phyloP scores from a whole-genome alignment of 2,113 vertebrate genomes.

The Corythornis cristatus region DNA sequence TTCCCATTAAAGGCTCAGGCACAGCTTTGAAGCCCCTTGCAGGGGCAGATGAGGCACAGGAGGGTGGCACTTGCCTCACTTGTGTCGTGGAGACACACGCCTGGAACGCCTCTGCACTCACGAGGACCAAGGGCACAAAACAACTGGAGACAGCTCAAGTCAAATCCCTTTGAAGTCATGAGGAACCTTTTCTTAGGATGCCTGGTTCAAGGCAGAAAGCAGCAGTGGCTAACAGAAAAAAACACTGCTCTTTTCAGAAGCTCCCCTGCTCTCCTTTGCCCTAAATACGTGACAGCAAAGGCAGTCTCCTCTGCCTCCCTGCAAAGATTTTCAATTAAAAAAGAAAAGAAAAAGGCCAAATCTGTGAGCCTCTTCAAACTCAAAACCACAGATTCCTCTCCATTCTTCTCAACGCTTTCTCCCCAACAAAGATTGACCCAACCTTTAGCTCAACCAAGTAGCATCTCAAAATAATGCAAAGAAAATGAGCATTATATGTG shows the following conservation, averaged over 20 bases:
- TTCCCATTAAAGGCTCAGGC: neutral
- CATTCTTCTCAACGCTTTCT: neutral
- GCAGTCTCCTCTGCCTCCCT: neutral
- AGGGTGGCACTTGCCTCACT: rapidly evolving
- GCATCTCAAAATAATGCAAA: conserved; percentile 37
- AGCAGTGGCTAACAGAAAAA: neutral
- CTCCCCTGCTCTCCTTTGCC: neutral
- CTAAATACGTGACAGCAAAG: neutral
- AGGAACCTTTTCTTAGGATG: neutral
- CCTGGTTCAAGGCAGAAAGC: neutral
- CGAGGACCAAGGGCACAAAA: neutral
- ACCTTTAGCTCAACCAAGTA: conserved; percentile 26
- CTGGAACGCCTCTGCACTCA: neutral
- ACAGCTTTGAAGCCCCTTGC: neutral
- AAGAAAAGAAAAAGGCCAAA: neutral
- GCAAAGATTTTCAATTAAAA: neutral
- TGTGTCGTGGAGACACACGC: rapidly evolving
- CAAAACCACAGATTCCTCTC: neutral
- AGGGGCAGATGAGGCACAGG: neutral
- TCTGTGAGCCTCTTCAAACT: neutral
- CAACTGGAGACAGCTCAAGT: rapidly evolving
- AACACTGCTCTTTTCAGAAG: neutral
- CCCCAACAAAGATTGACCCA: conserved; percentile 6
- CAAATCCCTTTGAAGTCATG: neutral
- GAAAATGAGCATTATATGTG: conserved; percentile 35